Base-by-base conservation (phyloP, 2,888 invertebrate species). In the Lydus trimaculatus region DNA sequence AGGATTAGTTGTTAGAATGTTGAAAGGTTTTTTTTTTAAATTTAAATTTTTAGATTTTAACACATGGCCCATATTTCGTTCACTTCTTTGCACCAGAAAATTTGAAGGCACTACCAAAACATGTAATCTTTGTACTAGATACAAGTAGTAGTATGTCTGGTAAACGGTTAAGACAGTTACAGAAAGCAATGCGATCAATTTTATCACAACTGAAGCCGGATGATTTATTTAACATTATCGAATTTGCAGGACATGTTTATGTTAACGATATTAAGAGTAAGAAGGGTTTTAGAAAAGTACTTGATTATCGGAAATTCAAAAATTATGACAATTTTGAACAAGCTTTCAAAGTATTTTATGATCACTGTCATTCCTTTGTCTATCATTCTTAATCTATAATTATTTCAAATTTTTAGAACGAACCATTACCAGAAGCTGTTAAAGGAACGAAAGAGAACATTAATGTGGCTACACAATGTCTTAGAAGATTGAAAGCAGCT, bases 141-240 rank as follows among this genome's bases (percentile, higher is more conserved):
- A 89, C 90, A 0, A 91, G 91, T 28, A 91, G 91, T 9, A 92
- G 92, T 61, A 93, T 93, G 93, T 83, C 84, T 74, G 92, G 90
- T 11, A 0, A 0, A 91, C 23, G 91, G 84, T 88, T 93, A 56
- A 82, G 85, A 23, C 92, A 93, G 83, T 84, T 92, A 17, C 88
- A 89, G 64, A 87, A 89, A 66, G 91, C 93, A 31, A 92, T 93
- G 91, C 83, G 86, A 70, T 87, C 88, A 60, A 92, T 93, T 70
- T 85, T 93, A n/a, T 83, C 84, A 13, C 89, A 91, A 74, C 85
- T 93, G 31, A 87, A 89, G 63, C 74, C 83, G 0, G 87, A 88
- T 3, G 93, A 93, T 82, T 88, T 87, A 74, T 92, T 93, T 84
- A 91, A 89, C 76, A 88, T 93, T 63, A 87, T 93, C 23, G 88